Conservation (phyloP, 2,113 vertebrate genomes). For the Ceyx margarethae region DNA sequence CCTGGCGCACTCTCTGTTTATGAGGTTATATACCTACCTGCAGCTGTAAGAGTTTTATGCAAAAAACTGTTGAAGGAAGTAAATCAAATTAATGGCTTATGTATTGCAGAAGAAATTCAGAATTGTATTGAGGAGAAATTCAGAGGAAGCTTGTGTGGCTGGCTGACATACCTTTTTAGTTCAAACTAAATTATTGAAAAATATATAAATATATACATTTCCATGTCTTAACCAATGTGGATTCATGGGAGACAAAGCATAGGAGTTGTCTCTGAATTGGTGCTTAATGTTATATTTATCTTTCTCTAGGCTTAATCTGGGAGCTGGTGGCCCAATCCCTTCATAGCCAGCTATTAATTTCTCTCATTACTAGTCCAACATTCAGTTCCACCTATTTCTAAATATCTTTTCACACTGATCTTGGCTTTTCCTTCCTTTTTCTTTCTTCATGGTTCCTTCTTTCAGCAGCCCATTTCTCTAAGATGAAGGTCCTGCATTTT, state of each 20-base stretch:
- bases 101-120: neutral
- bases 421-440: neutral
- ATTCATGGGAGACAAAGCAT: neutral
- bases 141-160: neutral
- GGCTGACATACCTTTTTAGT: neutral
- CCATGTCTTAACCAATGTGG: neutral
- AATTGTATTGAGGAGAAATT: neutral
- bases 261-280: neutral
- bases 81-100: neutral
- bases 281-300: neutral
- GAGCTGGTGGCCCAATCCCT: neutral
- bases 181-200: neutral
- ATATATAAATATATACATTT: neutral
- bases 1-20: neutral
- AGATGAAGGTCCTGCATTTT: neutral
- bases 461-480: neutral
- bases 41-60: neutral
- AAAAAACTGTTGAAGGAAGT: neutral
- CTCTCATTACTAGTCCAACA: neutral
- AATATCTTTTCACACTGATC: neutral
- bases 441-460: neutral
- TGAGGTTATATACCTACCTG: conserved; percentile 9
- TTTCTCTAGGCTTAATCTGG: neutral
- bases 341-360: neutral
- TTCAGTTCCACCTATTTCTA: neutral